phyloP scores from a whole-genome alignment of 2,113 vertebrate species.

The Zingel zingel region DNA sequence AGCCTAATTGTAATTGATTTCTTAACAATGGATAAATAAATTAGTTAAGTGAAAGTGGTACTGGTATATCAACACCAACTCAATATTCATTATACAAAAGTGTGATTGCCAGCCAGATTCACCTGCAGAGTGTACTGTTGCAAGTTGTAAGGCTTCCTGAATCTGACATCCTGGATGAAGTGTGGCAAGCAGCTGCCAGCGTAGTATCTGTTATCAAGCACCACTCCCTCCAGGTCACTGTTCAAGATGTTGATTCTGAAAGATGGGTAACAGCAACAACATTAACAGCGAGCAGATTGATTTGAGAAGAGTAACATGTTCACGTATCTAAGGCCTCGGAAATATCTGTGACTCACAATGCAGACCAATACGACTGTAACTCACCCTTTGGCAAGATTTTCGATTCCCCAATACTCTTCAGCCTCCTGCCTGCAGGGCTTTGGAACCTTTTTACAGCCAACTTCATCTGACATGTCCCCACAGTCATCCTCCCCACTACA shows the following conservation, averaged over 20 bases:
- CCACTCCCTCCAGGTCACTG: constrained; percentile 88
- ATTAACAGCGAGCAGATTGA: neutral
- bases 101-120: neutral
- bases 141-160: constrained; percentile 93
- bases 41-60: neutral
- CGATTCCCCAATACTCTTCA: constrained; percentile 93
- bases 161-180: constrained; percentile 87
- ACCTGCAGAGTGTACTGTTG: constrained; percentile 91
- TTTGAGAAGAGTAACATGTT: constrained; percentile 2
- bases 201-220: constrained; percentile 94
- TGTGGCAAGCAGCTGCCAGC: constrained; percentile 90
- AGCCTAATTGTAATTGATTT: neutral
- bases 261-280: constrained; percentile 8
- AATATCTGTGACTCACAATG: neutral
- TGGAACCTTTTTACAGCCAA: constrained; percentile 83
- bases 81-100: neutral
- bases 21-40: neutral
- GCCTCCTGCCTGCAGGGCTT: constrained; percentile 86
- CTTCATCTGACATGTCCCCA: constrained; percentile 93
- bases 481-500: constrained; percentile 96
- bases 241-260: constrained; percentile 91
- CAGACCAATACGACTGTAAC: constrained; percentile 44
- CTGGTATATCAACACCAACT: neutral
- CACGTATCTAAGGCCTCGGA: neutral
- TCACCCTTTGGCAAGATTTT: constrained; percentile 92